These are phyloP conservation scores for Entomyzon cyanotis DNA, from an alignment of 2,113 vertebrate genomes.

Conservation along the genomic window DNA sequence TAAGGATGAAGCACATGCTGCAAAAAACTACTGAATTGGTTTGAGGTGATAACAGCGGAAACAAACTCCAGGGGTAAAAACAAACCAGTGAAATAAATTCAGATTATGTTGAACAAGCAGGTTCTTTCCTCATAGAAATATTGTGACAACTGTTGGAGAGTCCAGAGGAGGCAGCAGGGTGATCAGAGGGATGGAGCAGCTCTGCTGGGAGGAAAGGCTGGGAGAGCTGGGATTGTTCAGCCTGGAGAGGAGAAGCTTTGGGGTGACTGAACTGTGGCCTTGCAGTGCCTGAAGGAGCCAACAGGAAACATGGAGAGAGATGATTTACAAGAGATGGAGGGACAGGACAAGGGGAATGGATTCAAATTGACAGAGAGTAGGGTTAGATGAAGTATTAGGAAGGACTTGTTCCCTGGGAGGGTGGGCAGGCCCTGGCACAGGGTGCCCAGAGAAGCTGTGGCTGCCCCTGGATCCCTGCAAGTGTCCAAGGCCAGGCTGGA, in stretches of 20 bases:
- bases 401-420: not conserved
- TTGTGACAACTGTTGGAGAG: not conserved
- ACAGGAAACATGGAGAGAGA: not conserved
- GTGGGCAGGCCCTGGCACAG: not conserved
- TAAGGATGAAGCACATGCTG: not conserved
- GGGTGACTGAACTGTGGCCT: fast-evolving
- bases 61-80: not conserved
- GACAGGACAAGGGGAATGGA: fast-evolving
- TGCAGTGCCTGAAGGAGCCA: fast-evolving
- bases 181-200: not conserved
- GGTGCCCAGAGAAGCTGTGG: not conserved
- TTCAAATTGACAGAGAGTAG: fast-evolving
- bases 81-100: not conserved
- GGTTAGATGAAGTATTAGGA: fast-evolving
- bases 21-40: not conserved
- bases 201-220: not conserved
- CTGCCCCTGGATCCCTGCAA: not conserved
- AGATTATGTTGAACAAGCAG: not conserved
- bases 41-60: not conserved
- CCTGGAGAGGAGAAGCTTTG: not conserved
- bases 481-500: not conserved
- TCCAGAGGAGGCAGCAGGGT: not conserved
- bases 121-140: not conserved
- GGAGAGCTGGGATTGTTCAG: not conserved
- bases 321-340: fast-evolving